phyloP scores from a whole-genome alignment of 2,113 vertebrate genomes.

The Chroicocephalus ridibundus region DNA sequence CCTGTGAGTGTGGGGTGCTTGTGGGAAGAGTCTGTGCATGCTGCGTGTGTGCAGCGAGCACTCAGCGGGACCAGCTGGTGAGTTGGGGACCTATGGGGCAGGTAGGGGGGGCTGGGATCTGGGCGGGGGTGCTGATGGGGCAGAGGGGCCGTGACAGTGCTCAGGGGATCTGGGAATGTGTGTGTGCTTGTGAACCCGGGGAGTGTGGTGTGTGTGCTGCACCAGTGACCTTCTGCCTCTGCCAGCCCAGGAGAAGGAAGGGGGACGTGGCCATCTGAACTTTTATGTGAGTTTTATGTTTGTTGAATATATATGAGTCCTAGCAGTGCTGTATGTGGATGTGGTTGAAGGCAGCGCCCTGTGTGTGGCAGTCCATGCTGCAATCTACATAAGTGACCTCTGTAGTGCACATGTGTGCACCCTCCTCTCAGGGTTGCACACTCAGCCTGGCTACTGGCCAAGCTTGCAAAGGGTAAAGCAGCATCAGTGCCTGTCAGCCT shows the following conservation, averaged over 20 bases:
- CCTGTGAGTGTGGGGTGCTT: accelerated
- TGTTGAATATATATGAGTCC: neutral
- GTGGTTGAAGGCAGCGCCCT: neutral
- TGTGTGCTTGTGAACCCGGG: neutral
- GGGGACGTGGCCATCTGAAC: accelerated
- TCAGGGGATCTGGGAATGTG: accelerated
- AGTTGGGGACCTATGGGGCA: accelerated
- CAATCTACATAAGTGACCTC: neutral
- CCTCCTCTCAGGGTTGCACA: too few relatives aligned
- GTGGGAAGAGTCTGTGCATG: neutral
- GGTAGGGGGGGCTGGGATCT: accelerated
- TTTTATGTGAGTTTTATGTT: neutral
- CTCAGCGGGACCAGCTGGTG: accelerated
- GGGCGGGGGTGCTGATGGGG: accelerated
- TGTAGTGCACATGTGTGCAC: neutral
- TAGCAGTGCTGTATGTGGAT: neutral
- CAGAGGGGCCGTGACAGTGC: accelerated
- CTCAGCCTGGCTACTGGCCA: neutral
- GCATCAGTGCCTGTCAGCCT: neutral
- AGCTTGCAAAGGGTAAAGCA: neutral
- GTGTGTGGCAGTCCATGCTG: too few relatives aligned
- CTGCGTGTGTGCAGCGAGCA: accelerated
- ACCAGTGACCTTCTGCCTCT: neutral
- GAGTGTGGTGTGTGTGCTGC: neutral
- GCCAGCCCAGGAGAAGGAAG: neutral